These are phyloP conservation scores for Kryptolebias marmoratus DNA, from an alignment of 2,113 vertebrate species.

Conservation along the genomic window DNA sequence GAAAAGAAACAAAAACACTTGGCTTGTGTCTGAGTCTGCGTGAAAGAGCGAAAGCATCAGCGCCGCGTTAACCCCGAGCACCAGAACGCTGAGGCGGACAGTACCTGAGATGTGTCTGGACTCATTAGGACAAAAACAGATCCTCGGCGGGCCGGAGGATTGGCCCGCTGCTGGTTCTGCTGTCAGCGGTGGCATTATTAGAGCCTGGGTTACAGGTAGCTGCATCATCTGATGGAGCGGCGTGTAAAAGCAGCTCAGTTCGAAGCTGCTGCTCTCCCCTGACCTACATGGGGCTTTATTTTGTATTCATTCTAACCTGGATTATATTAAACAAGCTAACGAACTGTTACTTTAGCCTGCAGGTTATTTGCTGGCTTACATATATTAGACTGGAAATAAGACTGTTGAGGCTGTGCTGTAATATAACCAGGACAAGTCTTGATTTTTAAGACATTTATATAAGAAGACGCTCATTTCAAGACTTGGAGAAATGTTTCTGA, in stretches of 20 bases:
- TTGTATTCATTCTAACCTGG: no score
- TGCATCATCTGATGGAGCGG: not conserved
- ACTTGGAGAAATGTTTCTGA: no score
- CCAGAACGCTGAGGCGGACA: not conserved
- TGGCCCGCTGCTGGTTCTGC: not conserved
- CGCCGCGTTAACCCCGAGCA: not conserved
- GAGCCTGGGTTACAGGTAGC: not conserved
- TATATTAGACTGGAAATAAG: no score
- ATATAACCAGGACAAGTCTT: no score
- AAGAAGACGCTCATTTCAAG: no score
- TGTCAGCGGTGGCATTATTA: conserved; percentile 28
- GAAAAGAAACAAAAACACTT: not conserved
- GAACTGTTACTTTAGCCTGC: no score
- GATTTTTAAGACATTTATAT: no score
- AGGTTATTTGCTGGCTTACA: no score
- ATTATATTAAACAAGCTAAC: no score
- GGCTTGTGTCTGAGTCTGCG: not conserved
- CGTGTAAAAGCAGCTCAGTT: not conserved
- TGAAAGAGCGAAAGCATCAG: not conserved
- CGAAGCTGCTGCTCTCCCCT: not conserved
- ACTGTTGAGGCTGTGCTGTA: no score
- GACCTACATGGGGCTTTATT: no score
- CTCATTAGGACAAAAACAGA: not conserved
- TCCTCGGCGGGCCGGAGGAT: not conserved
- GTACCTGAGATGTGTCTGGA: not conserved